phyloP scores from a whole-genome alignment of 2,888 invertebrate species.

The Meteorus cinctellus region DNA sequence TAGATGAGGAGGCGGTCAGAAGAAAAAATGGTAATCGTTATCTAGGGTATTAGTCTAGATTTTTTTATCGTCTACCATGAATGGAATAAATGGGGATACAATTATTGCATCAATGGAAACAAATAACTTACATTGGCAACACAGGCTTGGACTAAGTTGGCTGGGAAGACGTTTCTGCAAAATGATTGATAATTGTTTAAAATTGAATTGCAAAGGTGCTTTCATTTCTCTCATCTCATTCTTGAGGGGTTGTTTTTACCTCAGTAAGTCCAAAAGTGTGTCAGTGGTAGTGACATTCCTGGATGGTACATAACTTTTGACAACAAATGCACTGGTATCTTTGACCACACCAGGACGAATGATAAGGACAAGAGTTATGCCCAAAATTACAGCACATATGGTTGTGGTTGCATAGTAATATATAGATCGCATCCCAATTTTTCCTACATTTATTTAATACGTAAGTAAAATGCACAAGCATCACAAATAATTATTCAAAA shows the following conservation, averaged over 20 bases:
- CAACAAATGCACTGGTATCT: slow-evolving; percentile 52
- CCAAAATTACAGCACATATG: slow-evolving; percentile 80
- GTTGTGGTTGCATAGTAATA: slow-evolving; percentile 82
- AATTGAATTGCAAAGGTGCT: not conserved
- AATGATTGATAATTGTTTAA: slow-evolving; percentile 46
- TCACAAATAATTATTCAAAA: not conserved
- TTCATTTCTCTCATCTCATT: not conserved
- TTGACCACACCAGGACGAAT: slow-evolving; percentile 78
- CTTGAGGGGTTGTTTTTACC: slow-evolving; percentile 72
- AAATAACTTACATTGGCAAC: slow-evolving; percentile 75
- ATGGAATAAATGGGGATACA: not conserved
- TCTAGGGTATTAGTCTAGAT: not conserved
- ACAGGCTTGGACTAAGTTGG: slow-evolving; percentile 80
- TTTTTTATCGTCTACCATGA: not conserved
- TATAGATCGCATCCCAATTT: slow-evolving; percentile 80
- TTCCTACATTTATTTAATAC: slow-evolving; percentile 56
- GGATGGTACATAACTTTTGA: slow-evolving; percentile 53
- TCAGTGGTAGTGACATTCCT: slow-evolving; percentile 79
- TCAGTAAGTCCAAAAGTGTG: slow-evolving; percentile 81
- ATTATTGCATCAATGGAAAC: not conserved
- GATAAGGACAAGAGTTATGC: slow-evolving; percentile 80
- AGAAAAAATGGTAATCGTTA: not conserved
- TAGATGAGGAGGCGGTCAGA: not conserved
- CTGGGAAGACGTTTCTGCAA: slow-evolving; percentile 81
- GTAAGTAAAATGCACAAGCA: no score